Base-by-base conservation (phyloP, 2,113 vertebrate genomes). In the Thalassoma bifasciatum region DNA sequence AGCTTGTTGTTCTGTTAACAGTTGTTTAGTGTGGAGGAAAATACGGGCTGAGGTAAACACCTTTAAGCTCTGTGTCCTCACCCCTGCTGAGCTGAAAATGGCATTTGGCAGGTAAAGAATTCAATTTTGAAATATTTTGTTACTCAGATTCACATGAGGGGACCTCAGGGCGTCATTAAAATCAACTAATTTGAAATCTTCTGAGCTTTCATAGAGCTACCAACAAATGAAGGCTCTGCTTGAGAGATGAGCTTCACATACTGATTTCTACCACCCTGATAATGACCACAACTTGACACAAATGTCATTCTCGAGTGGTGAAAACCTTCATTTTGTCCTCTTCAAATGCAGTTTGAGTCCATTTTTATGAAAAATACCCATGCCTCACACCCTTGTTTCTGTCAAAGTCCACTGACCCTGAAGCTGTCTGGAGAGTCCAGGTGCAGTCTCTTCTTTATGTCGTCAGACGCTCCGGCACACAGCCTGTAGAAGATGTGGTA, bases 401-500 rank as follows among this genome's bases (percentile, higher is more conserved):
- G n/a, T 21, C 10, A 21, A 2, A 51, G 19, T 12, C 52, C 19
- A 95, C 97, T 92, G 85, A 99, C 98, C 94, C 96, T 95, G 84
- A 99, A 99, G 81, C 85, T 96, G 90, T 99, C 97, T 24, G 98
- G 98, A 42, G 97, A 98, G 78, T 95, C 95, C 85, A 99, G 94
- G 81, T 96, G 96, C 0, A 99, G 92, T 68, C 93, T 97, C 89
- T 96, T 94, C 79, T 96, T 96, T 87, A 96, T 96, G 78, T 98
- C 96, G 88, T 99, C 97, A 4, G 98, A 95, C 36, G 98, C 98
- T 34, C 98, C 98, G 0, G 98, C 97, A 78, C 98, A 99, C 63
- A 99, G 94, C 66, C 98, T 94, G 82, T 99, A 99, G 92, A 99
- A 99, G 75, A 99, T 98, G 91, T 99, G 98, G 19, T 99, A 99